Conservation (phyloP, 2,888 invertebrate species). For the Anticlea derivata region DNA sequence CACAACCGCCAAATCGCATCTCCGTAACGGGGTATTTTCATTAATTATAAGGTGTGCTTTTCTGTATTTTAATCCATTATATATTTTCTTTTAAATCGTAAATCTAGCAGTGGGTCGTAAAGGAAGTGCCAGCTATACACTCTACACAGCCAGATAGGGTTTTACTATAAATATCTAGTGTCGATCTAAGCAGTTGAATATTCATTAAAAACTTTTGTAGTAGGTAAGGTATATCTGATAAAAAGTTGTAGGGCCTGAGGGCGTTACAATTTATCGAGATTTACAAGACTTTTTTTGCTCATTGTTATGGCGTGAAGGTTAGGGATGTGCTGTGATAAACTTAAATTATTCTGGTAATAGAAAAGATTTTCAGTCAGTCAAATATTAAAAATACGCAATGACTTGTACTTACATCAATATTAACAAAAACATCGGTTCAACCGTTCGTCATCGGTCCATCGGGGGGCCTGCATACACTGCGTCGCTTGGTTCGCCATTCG, state of each 20-base stretch:
- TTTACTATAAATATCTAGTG: conserved; percentile 66
- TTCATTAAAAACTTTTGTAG: conserved; percentile 62
- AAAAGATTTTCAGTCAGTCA: no score
- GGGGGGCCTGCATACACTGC: no score
- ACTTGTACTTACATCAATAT: no score
- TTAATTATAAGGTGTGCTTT: conserved; percentile 55
- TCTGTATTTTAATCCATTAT: neutral
- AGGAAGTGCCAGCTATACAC: no score
- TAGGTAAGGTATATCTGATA: conserved; percentile 71
- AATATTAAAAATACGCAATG: no score
- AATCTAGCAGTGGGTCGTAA: conserved; percentile 58
- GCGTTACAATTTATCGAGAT: conserved; percentile 72
- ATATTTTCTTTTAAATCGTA: conserved; percentile 29
- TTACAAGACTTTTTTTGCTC: conserved; percentile 50
- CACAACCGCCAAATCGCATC: conserved; percentile 48
- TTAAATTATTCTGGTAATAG: no score
- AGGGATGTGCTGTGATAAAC: conserved; percentile 15
- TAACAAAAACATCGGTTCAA: no score
- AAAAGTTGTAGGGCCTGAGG: conserved; percentile 62
- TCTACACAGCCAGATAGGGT: conserved; percentile 44
- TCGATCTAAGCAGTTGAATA: conserved; percentile 63
- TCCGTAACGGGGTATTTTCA: conserved; percentile 63
- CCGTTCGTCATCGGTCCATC: no score
- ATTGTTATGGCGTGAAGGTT: conserved; percentile 23
- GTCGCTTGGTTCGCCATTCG: no score